A percentile compares a stretch with the other conserved stretches of the same genome.
These are phyloP conservation scores for Ormia ochracea DNA, from an alignment of 2,888 invertebrate species.

Conservation along the genomic window DNA sequence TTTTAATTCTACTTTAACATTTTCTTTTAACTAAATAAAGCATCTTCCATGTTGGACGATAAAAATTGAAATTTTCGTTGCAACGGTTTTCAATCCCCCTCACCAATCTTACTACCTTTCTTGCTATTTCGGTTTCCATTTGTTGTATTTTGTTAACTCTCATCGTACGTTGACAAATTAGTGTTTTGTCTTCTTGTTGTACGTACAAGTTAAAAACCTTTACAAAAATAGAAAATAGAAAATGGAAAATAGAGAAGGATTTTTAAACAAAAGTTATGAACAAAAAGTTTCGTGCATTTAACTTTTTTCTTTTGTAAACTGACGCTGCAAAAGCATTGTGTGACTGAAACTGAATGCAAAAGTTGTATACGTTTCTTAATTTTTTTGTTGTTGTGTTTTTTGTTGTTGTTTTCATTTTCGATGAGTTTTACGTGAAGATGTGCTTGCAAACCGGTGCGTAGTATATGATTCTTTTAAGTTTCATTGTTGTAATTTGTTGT, in stretches of 20 bases:
- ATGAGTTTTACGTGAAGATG: not conserved
- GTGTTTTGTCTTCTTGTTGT: conserved; percentile 47
- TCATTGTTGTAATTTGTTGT: conserved; percentile 7
- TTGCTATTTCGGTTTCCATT: not conserved
- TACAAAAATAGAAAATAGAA: not conserved
- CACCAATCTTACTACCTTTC: conserved; percentile 1
- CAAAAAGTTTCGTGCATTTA: conserved; percentile 1
- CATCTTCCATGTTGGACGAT: not conserved
- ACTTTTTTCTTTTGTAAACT: conserved; percentile 8
- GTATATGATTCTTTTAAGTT: not conserved
- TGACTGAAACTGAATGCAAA: conserved; percentile 3
- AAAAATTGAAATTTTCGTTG: not conserved
- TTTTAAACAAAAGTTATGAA: conserved; percentile 27
- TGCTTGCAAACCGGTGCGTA: not conserved
- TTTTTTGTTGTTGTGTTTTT: not conserved
- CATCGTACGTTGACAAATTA: conserved; percentile 54
- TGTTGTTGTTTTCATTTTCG: no score
- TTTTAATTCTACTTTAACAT: not conserved
- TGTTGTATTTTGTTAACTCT: conserved; percentile 42
- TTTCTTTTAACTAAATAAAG: not conserved
- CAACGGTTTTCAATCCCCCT: not conserved
- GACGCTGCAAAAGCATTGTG: conserved; percentile 44
- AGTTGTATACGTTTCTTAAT: conserved; percentile 5
- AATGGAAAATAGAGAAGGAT: no score
- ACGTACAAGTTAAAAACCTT: not conserved